Evolutionary conservation across 1,140 invertebrate species (phyloP).

Genomic region (Bombus haemorrhoidalis): DNA sequence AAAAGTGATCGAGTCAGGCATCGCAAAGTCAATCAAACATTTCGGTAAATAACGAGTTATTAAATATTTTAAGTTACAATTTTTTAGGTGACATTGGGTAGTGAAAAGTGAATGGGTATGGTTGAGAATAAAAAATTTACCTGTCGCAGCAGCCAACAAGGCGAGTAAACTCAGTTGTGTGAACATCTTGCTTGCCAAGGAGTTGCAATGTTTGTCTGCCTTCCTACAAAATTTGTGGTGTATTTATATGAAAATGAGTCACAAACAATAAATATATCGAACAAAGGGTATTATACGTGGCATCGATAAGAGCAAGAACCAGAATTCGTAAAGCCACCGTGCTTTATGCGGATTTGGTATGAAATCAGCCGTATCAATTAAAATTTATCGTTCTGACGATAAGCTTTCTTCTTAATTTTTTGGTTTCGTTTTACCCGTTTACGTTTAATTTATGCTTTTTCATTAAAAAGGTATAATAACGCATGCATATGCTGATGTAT

Average conservation of each 20-base stretch:
- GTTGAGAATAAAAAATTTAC: slow-evolving; percentile 15
- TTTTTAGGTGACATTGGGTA: not conserved
- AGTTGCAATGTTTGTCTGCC: not conserved
- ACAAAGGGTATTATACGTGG: not conserved
- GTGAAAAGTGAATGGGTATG: not conserved
- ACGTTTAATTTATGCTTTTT: not conserved
- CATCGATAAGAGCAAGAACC: not conserved
- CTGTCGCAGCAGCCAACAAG: slow-evolving; percentile 37
- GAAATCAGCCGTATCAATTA: slow-evolving; percentile 3
- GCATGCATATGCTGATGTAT: not conserved
- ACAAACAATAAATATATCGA: not conserved
- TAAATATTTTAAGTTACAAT: not conserved
- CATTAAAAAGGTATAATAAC: not conserved
- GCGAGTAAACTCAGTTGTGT: not conserved
- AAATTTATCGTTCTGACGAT: not conserved
- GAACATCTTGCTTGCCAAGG: slow-evolving; percentile 16
- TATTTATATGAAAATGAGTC: slow-evolving; percentile 39
- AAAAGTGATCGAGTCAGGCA: not conserved
- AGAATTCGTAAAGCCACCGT: not conserved
- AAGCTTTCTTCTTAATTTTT: not conserved
- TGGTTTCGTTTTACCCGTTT: no score
- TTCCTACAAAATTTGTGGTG: no score
- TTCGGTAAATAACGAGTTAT: not conserved
- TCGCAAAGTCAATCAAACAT: not conserved
- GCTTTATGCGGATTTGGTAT: not conserved